Evolutionary conservation across 2,888 invertebrate genomes (phyloP), one percentile per base, ranked within the genome.

Genomic region (Mimachlamys varia): DNA sequence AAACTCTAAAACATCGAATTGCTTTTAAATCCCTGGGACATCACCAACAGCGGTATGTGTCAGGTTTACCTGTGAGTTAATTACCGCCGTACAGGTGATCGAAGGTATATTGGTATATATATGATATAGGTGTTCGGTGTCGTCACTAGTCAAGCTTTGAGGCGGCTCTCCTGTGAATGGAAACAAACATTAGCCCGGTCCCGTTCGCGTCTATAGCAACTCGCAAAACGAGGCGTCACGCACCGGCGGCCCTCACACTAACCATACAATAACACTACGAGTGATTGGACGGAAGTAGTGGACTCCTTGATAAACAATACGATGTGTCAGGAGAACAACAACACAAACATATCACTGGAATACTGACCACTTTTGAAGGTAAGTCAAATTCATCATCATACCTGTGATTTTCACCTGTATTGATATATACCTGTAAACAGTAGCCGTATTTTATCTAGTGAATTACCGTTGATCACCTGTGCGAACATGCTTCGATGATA

Each of bases 201-300:
- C 13, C 27, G 33, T 76, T 76, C 76, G 76, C 76, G 76, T 76
- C 76, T 76, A 76, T 76, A 76, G 76, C 76, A 76, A 76, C 76
- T 76, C 76, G 76, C 76, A 76, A 76, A 76, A 33, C 76, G 76
- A 76, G 76, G 76, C 76, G 76, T 76, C 76, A 76, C 76, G 27
- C 76, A 22, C 27, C 76, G 33, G 76, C 33, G 76, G 27, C 33
- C 33, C 22, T 76, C 76, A 76, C 33, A 33, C 33, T 76, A 76
- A 12, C 76, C 33, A 33, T 76, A 27, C 76, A 76, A 76, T 76
- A 76, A 76, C 76, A 76, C 76, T 58, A 53, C 53, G 53, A 53
- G 53, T 76, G 27, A 76, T 76, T 76, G 76, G 27, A 76, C 76
- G 76, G 76, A 76, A 76, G 76, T 76, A 7, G 3, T 44, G 76